Conservation (phyloP, 2,888 invertebrate genomes). For the Eupeodes luniger region DNA sequence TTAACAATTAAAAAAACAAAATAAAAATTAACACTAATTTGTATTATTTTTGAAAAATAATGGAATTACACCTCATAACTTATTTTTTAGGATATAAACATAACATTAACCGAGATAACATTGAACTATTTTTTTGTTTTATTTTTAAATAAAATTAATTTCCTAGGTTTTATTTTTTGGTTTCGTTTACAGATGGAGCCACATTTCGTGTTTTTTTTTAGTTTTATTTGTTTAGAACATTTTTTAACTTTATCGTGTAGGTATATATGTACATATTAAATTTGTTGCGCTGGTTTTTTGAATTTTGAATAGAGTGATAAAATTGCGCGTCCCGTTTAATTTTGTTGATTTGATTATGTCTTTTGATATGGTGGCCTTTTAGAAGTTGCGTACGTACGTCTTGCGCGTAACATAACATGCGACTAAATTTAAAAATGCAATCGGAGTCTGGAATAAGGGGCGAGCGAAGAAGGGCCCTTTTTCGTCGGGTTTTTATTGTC, state of each 20-base stretch:
- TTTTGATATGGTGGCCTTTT: slow-evolving; percentile 39
- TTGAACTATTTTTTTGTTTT: slow-evolving; percentile 49
- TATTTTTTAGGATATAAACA: neutral
- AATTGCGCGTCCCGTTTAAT: slow-evolving; percentile 44
- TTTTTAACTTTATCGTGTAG: slow-evolving; percentile 16
- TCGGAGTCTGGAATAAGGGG: slow-evolving; percentile 74
- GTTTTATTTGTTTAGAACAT: slow-evolving; percentile 34
- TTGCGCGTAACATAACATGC: slow-evolving; percentile 73
- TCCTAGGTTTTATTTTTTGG: slow-evolving; percentile 61
- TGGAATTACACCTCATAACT: slow-evolving; percentile 25
- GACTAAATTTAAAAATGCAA: slow-evolving; percentile 75
- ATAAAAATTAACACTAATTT: slow-evolving; percentile 43
- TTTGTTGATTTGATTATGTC: slow-evolving; percentile 15
- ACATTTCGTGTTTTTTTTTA: slow-evolving; percentile 53
- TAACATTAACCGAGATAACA: slow-evolving; percentile 53
- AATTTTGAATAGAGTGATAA: slow-evolving; percentile 45
- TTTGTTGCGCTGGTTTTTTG: slow-evolving; percentile 48
- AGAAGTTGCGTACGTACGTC: slow-evolving; percentile 68
- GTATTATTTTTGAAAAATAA: slow-evolving; percentile 11
- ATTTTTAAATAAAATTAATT: slow-evolving; percentile 40
- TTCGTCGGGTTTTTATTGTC: slow-evolving; percentile 54
- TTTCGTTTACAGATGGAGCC: slow-evolving; percentile 75
- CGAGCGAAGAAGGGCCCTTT: slow-evolving; percentile 69
- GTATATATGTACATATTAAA: neutral
- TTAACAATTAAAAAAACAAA: slow-evolving; percentile 35